Conservation (phyloP, 2,888 invertebrate genomes). For the Pseudococcus viburni region DNA sequence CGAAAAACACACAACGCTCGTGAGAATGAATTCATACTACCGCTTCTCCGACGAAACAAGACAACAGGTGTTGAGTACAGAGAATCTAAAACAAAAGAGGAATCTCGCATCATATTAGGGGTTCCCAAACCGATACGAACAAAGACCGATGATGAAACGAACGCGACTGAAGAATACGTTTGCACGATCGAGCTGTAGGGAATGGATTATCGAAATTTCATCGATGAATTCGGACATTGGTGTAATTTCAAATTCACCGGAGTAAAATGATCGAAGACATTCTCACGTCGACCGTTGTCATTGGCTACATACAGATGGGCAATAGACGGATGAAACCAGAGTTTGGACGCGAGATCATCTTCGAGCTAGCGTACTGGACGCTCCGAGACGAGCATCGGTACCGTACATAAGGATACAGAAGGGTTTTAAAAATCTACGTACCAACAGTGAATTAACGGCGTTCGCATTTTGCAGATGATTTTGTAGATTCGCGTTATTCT, state of each 20-base stretch:
- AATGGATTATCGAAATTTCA: too few species aligned
- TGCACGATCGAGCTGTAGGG: background rate
- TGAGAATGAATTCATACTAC: background rate
- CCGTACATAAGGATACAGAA: background rate
- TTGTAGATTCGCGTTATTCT: conserved; percentile 67
- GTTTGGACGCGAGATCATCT: background rate
- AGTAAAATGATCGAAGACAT: background rate
- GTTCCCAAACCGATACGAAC: background rate
- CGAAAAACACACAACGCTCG: background rate
- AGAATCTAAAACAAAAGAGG: conserved; percentile 42
- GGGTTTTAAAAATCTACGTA: conserved; percentile 47
- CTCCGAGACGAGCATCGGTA: too few species aligned
- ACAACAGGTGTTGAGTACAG: conserved; percentile 47
- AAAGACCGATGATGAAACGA: background rate
- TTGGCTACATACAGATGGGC: background rate
- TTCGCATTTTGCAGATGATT: conserved; percentile 66
- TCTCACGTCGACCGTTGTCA: background rate
- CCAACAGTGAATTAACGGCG: conserved; percentile 65
- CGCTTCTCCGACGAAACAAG: background rate
- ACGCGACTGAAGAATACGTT: background rate
- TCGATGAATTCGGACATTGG: too few species aligned
- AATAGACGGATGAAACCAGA: too few species aligned
- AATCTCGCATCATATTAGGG: conserved; percentile 48
- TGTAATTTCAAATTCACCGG: too few species aligned
- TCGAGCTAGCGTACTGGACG: too few species aligned